phyloP scores from a whole-genome alignment of 2,797 vertebrate species.

The Steatocranus sp. region DNA sequence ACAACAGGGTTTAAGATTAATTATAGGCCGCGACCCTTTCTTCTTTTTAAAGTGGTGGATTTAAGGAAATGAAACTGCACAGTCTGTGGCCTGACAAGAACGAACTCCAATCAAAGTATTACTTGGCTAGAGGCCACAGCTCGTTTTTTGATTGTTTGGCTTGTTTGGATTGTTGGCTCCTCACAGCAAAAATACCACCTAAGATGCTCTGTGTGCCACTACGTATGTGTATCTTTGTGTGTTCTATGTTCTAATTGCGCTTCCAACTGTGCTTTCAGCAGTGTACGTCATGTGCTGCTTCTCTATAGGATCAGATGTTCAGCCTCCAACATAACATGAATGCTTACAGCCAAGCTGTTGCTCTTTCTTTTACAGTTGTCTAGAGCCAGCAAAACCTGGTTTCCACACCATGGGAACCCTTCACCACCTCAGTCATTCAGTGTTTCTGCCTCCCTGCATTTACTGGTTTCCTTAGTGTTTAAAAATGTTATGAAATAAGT shows the following conservation, averaged over 20 bases:
- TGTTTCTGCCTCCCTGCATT: not conserved
- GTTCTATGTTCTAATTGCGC: conserved; percentile 48
- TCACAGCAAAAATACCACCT: conserved; percentile 4
- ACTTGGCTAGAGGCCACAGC: conserved; percentile 27
- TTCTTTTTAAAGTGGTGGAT: conserved; percentile 7
- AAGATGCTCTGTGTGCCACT: not conserved
- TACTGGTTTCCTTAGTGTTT: not conserved
- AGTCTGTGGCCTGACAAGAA: conserved; percentile 23
- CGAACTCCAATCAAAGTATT: conserved; percentile 8
- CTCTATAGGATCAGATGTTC: conserved; percentile 51
- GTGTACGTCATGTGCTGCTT: conserved; percentile 43
- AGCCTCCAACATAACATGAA: conserved; percentile 50
- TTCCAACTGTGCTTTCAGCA: conserved; percentile 43
- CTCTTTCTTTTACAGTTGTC: not conserved
- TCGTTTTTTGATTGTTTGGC: conserved; percentile 8
- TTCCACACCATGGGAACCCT: not conserved
- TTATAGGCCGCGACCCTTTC: not conserved
- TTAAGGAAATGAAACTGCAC: not conserved
- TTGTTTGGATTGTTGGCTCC: not conserved
- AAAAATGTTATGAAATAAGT: not conserved
- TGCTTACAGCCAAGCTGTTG: conserved; percentile 53
- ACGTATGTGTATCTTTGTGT: conserved; percentile 1
- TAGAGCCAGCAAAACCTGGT: not conserved
- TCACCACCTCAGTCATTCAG: not conserved
- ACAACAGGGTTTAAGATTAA: not conserved